Conservation (phyloP, 2,888 invertebrate genomes). For the Yponomeuta cagnagella region DNA sequence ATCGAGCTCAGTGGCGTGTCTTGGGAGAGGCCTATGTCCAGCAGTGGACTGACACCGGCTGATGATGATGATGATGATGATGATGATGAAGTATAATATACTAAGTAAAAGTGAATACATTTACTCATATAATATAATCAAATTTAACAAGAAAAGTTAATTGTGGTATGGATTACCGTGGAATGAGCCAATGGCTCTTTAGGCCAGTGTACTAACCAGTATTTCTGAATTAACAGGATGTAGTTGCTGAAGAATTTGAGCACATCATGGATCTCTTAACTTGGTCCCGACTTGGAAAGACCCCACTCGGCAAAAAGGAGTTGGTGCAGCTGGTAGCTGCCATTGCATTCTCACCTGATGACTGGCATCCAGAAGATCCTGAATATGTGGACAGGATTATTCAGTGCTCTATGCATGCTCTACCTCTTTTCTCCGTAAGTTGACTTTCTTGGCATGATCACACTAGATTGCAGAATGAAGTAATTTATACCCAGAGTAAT, state of each 20-base stretch:
- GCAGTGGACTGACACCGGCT: too few relatives aligned
- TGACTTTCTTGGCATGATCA: conserved; percentile 8
- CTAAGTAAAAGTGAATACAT: too few relatives aligned
- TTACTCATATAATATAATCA: too few relatives aligned
- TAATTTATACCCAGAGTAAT: not conserved
- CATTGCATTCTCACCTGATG: conserved; percentile 80
- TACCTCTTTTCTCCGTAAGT: conserved; percentile 93
- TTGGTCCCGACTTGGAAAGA: conserved; percentile 86
- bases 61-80: too few relatives aligned
- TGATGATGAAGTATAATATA: too few relatives aligned
- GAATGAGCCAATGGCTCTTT: too few relatives aligned
- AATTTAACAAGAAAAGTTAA: too few relatives aligned
- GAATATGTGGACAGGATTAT: conserved; percentile 87
- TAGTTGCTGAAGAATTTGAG: conserved; percentile 94
- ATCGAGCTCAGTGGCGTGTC: too few relatives aligned
- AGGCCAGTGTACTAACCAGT: too few relatives aligned
- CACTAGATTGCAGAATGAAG: not conserved
- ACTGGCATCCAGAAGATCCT: conserved; percentile 84
- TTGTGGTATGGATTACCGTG: too few relatives aligned
- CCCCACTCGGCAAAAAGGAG: conserved; percentile 89
- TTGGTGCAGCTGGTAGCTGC: conserved; percentile 90
- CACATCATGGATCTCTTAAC: conserved; percentile 90
- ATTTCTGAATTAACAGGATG: conserved; percentile 75
- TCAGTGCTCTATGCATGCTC: conserved; percentile 89
- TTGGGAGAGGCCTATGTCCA: too few relatives aligned